Evolutionary conservation across 2,113 vertebrate genomes (phyloP).

Genomic region (Telmatochromis sp.): DNA sequence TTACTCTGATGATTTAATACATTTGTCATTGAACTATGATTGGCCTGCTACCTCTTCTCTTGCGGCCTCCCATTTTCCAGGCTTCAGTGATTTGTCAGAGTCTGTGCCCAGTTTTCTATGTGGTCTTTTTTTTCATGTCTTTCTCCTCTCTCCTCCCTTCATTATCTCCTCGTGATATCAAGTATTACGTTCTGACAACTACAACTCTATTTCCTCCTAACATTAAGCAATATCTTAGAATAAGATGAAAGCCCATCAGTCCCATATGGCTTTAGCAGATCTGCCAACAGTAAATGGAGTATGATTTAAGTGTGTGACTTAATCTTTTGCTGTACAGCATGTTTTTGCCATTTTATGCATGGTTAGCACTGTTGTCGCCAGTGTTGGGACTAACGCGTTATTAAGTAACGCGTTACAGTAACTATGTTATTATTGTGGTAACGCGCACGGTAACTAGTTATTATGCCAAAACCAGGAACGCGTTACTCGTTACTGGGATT

Average conservation of each 20-base stretch:
- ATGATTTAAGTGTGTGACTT: neutral
- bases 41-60: slow-evolving; percentile 2
- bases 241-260: neutral
- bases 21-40: slow-evolving; percentile 28
- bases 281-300: neutral
- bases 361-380: neutral
- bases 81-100: slow-evolving; percentile 24
- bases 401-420: too few relatives aligned
- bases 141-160: neutral
- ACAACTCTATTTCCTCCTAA: neutral
- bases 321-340: neutral
- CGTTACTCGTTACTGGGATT: too few relatives aligned
- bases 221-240: neutral
- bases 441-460: too few relatives aligned
- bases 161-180: slow-evolving; percentile 15
- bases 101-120: slow-evolving; percentile 11
- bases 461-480: too few relatives aligned
- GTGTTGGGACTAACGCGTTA: too few relatives aligned
- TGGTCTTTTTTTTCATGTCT: slow-evolving; percentile 9
- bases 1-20: slow-evolving; percentile 15
- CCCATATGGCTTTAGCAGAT: neutral
- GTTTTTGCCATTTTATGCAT: neutral
- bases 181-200: slow-evolving; percentile 1
- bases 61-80: slow-evolving; percentile 4
- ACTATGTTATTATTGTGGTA: too few relatives aligned